Percentiles rank a stretch among this genome's conserved stretches.
Evolutionary conservation across 2,113 vertebrate species (phyloP).

Genomic region (Nothocercus nigrocapillus): DNA sequence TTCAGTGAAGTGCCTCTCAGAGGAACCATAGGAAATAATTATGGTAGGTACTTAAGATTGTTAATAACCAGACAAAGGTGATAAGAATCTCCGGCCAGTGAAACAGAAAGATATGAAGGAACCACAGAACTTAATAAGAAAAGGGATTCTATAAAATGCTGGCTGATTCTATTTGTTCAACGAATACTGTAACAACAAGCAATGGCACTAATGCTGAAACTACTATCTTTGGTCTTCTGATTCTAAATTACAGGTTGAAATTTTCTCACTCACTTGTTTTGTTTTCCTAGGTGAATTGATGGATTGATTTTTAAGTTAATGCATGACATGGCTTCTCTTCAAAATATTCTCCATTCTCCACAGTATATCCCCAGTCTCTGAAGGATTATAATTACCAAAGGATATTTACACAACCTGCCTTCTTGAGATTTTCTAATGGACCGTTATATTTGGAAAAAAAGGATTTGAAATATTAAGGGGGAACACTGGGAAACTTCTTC

Average conservation of each 20-base stretch:
- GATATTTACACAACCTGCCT: not conserved
- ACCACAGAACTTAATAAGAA: slow-evolving; percentile 10
- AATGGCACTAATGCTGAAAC: not conserved
- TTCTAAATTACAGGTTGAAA: not conserved
- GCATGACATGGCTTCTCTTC: not conserved
- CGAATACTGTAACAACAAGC: not conserved
- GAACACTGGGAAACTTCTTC: not conserved
- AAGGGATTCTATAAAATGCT: slow-evolving; percentile 15
- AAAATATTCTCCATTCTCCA: not conserved
- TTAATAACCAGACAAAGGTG: slow-evolving; percentile 84
- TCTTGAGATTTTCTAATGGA: not conserved
- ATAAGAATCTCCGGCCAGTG: slow-evolving; percentile 77
- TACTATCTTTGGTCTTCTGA: not conserved
- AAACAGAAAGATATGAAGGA: slow-evolving; percentile 47
- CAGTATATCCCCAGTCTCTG: not conserved
- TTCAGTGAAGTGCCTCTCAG: slow-evolving; percentile 71
- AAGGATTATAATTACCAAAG: not conserved
- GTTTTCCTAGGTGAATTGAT: not conserved
- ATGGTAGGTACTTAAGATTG: slow-evolving; percentile 82
- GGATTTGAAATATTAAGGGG: not conserved
- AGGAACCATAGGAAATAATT: slow-evolving; percentile 80
- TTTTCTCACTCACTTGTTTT: not conserved
- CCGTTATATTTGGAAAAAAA: not conserved
- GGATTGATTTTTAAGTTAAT: not conserved
- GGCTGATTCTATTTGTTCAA: not conserved